These are phyloP conservation scores for Bothrops jararaca DNA, from an alignment of 2,113 vertebrate species.

Conservation along the genomic window DNA sequence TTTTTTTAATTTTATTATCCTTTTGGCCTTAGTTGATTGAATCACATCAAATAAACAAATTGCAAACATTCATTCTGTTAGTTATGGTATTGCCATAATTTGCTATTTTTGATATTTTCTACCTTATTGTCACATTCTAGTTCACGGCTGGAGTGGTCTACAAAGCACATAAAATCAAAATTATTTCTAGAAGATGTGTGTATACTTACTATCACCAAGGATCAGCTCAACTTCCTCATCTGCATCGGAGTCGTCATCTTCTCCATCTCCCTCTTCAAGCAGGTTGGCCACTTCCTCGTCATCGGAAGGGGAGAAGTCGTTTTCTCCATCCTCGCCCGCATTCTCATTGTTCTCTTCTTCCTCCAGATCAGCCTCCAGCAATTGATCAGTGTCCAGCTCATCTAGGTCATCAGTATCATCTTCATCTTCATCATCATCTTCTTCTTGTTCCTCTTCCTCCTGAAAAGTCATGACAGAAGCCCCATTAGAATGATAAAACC, in stretches of 20 bases:
- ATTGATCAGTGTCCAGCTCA: slow-evolving; percentile 87
- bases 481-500: slow-evolving; percentile 20
- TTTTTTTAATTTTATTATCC: not conserved
- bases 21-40: not conserved
- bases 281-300: slow-evolving; percentile 90
- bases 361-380: slow-evolving; percentile 86
- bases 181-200: not conserved
- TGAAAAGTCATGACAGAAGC: slow-evolving; percentile 49
- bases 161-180: not conserved
- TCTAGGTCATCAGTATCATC: slow-evolving; percentile 90
- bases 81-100: not conserved
- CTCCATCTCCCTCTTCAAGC: slow-evolving; percentile 85
- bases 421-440: slow-evolving; percentile 90
- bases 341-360: slow-evolving; percentile 90
- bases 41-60: not conserved
- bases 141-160: not conserved
- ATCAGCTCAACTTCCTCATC: slow-evolving; percentile 88
- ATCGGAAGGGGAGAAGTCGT: slow-evolving; percentile 90
- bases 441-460: slow-evolving; percentile 90
- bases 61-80: not conserved
- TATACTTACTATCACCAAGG: slow-evolving; percentile 89
- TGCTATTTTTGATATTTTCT: not conserved
- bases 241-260: slow-evolving; percentile 87
- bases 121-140: not conserved
- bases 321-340: slow-evolving; percentile 86